phyloP scores from a whole-genome alignment of 2,113 vertebrate species.

The Fregata magnificens region DNA sequence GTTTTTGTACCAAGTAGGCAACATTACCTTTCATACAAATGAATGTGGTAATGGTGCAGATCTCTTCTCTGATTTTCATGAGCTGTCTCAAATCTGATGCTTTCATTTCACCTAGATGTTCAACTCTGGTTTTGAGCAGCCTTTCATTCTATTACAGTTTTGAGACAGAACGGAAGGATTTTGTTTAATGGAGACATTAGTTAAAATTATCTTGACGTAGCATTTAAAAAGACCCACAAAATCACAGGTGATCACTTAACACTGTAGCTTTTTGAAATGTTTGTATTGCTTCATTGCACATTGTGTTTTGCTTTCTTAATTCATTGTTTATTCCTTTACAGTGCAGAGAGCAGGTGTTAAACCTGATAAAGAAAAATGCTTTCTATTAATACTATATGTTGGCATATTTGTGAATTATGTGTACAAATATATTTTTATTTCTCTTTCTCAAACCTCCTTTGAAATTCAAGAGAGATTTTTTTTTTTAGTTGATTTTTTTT shows the following conservation, averaged over 20 bases:
- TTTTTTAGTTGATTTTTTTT: background rate
- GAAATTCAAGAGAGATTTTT: slow-evolving; percentile 12
- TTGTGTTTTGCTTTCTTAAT: slow-evolving; percentile 57
- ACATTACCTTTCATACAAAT: background rate
- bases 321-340: slow-evolving; percentile 58
- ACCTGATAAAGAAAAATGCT: slow-evolving; percentile 41
- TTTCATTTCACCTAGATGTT: slow-evolving; percentile 14
- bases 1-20: background rate
- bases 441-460: slow-evolving; percentile 9
- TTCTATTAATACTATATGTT: slow-evolving; percentile 2
- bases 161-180: slow-evolving; percentile 22
- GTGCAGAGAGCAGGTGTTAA: slow-evolving; percentile 51
- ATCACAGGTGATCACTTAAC: slow-evolving; percentile 58
- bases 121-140: background rate
- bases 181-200: slow-evolving; percentile 8
- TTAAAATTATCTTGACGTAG: slow-evolving; percentile 36
- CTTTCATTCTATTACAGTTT: slow-evolving; percentile 27
- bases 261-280: slow-evolving; percentile 40
- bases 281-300: slow-evolving; percentile 45
- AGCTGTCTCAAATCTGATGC: background rate
- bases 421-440: background rate
- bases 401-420: background rate
- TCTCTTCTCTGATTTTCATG: background rate
- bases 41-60: background rate
- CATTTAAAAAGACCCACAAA: slow-evolving; percentile 44